Conservation (phyloP, 35 echinoderm and acorn worm species). For the Acanthaster planci region DNA sequence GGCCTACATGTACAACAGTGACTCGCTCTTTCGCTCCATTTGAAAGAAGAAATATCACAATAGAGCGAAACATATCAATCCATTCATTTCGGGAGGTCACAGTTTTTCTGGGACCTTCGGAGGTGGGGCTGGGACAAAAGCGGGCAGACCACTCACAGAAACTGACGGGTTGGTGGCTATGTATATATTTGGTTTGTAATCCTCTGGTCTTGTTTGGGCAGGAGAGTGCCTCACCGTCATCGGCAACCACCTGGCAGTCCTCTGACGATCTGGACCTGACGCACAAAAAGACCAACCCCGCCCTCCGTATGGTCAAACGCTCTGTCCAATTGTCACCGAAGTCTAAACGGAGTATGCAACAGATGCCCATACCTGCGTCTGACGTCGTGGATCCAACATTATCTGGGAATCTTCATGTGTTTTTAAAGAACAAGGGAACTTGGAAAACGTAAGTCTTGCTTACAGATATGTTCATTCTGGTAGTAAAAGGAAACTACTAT, state of each 20-base stretch:
- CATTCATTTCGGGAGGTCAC: no score
- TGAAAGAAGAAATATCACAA: no score
- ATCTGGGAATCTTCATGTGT: background rate
- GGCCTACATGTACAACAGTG: no score
- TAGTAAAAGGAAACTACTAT: no score
- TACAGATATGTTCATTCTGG: no score
- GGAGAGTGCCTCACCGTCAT: background rate
- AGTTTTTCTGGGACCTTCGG: no score
- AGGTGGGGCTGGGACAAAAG: no score
- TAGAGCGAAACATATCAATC: no score
- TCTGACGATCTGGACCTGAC: background rate
- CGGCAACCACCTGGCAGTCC: background rate
- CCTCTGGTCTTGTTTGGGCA: background rate
- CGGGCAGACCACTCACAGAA: no score
- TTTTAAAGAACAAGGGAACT: background rate
- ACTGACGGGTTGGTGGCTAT: no score
- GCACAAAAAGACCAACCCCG: background rate
- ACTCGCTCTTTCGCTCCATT: no score
- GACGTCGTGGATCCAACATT: background rate
- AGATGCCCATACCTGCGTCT: background rate
- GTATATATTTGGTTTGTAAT: no score
- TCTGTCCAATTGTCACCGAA: background rate
- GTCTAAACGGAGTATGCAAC: background rate
- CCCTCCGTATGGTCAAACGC: background rate
- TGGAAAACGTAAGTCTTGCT: constrained; percentile 4